Conservation (phyloP, 92 coral and sea anemone genomes). For the Muricea muricata region DNA sequence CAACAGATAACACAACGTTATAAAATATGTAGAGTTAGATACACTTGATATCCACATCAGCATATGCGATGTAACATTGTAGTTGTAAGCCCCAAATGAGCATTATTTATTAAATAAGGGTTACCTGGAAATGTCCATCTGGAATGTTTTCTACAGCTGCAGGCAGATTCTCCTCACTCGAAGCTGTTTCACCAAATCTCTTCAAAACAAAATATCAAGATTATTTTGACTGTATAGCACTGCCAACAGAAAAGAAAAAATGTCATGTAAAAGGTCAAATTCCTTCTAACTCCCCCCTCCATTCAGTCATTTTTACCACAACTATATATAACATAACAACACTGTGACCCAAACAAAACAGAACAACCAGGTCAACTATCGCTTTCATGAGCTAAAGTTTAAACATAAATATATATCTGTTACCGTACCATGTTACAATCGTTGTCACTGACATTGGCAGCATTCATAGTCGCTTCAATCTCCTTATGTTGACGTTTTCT, state of each 20-base stretch:
- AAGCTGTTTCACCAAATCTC: not conserved
- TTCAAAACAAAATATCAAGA: not conserved
- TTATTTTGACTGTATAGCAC: not conserved
- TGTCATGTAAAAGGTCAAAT: too few species aligned
- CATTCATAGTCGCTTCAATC: too few species aligned
- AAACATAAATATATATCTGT: too few species aligned
- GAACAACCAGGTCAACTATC: too few species aligned
- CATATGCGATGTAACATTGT: not conserved
- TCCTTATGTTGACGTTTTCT: too few species aligned
- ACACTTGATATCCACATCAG: not conserved
- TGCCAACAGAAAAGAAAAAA: not conserved
- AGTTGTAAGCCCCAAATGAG: not conserved
- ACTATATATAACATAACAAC: too few species aligned
- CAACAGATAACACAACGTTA: not conserved
- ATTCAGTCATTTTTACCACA: too few species aligned
- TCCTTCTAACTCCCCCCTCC: too few species aligned
- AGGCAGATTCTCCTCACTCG: not conserved
- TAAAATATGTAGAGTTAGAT: not conserved
- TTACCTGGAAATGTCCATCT: not conserved
- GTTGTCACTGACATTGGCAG: too few species aligned
- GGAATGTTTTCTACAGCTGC: not conserved
- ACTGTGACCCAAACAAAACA: too few species aligned
- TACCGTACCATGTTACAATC: too few species aligned
- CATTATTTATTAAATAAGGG: not conserved
- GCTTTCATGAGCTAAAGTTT: too few species aligned